Base-by-base conservation (phyloP, 2,113 vertebrate genomes). In the Muscicapa adusta region DNA sequence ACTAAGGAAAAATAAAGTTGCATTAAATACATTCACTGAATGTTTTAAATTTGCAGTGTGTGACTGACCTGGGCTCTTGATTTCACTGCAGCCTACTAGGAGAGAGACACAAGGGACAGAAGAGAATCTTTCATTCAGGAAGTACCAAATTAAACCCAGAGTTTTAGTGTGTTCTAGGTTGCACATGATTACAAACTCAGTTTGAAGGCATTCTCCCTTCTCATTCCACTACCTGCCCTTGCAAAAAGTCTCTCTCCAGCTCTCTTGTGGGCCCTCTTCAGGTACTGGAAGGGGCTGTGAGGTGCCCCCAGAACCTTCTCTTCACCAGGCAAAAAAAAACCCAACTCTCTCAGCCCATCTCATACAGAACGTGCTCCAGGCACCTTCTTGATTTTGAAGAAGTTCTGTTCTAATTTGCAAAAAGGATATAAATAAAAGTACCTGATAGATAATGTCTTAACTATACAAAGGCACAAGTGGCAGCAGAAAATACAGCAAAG, bases 1-100 rank as follows among this genome's bases (percentile, higher is more conserved):
- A 89, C n/a, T 70, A 75, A 56, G 50, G 22, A 74, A 92, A 90
- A 95, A 57, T 91, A 87, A 95, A 81, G 33, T 70, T 60, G 28
- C 34, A 71, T 54, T 78, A 62, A 61, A 76, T 93, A 57, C 53
- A 56, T 50, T 93, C n/a, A 58, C 47, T 31, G 14, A 45, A 53
- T 61, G 25, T 47, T 76, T 93, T 93, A 91, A 91, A 87, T 31
- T 67, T 82, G 67, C 40, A 87, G 17, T 74, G 60, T 25, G 33
- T 51, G 36, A 66, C 12, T 75, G 63, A 68, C 25, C 12, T 10
- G 5, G 36, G 12, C 63, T 78, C 54, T 89, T 88, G 71, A 54
- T 36, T 83, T 88, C 80, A 62, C 48, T 70, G 40, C 34, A 57
- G 61, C 43, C 48, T 62, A 54, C 34, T 47, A 48, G 42, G 40